Evolutionary conservation across 2,113 vertebrate species (phyloP).

Genomic region (Apaloderma vittatum): DNA sequence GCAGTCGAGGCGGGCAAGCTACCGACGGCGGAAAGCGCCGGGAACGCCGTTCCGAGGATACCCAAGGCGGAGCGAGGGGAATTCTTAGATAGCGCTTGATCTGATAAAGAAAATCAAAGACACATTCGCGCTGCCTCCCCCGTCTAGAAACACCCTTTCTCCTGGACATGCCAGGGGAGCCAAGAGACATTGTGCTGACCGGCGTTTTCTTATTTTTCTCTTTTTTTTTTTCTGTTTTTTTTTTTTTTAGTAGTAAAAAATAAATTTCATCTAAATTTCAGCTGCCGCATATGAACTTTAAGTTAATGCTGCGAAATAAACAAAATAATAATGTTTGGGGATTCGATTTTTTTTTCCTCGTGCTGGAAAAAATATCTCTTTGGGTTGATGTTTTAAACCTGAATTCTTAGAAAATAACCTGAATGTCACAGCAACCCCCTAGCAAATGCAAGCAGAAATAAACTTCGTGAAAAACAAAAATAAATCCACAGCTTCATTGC

Average conservation of each 20-base stretch:
- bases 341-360: fast-evolving
- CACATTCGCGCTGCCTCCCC: neutral
- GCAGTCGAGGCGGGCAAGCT: neutral
- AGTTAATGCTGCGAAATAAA: neutral
- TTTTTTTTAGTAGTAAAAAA: neutral
- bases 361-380: neutral
- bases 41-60: neutral
- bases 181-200: neutral
- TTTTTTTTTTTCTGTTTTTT: neutral
- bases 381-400: neutral
- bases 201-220: neutral
- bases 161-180: neutral
- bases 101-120: neutral
- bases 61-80: neutral
- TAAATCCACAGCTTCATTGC: neutral
- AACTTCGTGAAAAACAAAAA: neutral
- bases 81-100: neutral
- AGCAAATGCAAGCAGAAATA: neutral
- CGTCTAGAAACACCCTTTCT: neutral
- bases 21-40: neutral
- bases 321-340: neutral
- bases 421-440: neutral
- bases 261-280: neutral
- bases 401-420: conserved; percentile 14
- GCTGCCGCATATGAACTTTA: neutral